phyloP scores from a whole-genome alignment of 2,888 invertebrate genomes.

The Amiota minor region DNA sequence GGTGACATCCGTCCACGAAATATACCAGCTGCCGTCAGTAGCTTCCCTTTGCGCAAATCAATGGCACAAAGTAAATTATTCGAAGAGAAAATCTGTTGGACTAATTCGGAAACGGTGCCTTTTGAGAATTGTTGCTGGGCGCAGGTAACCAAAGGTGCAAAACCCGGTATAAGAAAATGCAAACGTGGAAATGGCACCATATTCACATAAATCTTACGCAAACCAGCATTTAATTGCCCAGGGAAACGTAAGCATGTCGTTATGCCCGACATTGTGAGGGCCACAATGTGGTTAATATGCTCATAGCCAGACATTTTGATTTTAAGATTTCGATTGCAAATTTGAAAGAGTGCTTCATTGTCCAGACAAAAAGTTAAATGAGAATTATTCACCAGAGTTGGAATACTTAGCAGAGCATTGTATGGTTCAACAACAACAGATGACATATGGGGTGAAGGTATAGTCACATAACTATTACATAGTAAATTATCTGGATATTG shows the following conservation, averaged over 20 bases:
- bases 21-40: constrained; percentile 86
- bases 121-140: constrained; percentile 59
- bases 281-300: constrained; percentile 69
- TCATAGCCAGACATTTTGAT: constrained; percentile 58
- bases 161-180: constrained; percentile 88
- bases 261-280: constrained; percentile 77
- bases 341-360: constrained; percentile 69
- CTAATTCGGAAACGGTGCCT: constrained; percentile 80
- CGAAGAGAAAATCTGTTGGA: constrained; percentile 82
- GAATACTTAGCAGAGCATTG: constrained; percentile 64
- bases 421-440: constrained; percentile 70
- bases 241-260: constrained; percentile 88
- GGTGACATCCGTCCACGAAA: constrained; percentile 74
- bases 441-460: constrained; percentile 71
- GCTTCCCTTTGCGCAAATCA: constrained; percentile 84
- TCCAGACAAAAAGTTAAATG: constrained; percentile 69
- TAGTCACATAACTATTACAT: constrained; percentile 80
- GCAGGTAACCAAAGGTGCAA: constrained; percentile 78
- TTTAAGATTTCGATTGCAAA: constrained; percentile 63
- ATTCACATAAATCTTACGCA: constrained; percentile 89
- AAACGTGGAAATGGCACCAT: constrained; percentile 93
- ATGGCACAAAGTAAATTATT: constrained; percentile 88
- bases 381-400: constrained; percentile 61
- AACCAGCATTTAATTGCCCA: constrained; percentile 91
- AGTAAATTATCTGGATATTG: constrained; percentile 84